These are phyloP conservation scores for Alviniconcha strummeri DNA, from an alignment of 2,888 invertebrate species.

Conservation along the genomic window DNA sequence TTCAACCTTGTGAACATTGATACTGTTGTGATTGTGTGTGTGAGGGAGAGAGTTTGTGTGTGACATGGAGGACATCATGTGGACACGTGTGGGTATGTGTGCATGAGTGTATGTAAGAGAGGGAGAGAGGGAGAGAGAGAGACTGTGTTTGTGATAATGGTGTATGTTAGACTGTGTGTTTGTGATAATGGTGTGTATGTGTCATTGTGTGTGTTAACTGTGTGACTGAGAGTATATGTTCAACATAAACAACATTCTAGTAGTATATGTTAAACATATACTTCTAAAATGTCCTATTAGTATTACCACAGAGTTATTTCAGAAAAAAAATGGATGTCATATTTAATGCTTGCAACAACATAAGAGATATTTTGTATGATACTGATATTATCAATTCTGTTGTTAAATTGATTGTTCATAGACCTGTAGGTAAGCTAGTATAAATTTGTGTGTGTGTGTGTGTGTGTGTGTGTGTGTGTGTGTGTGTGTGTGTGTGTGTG, in stretches of 20 bases:
- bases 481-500: no score
- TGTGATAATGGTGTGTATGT: background rate
- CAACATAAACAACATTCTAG: background rate
- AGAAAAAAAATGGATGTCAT: no score
- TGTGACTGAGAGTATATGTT: background rate
- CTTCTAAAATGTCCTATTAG: no score
- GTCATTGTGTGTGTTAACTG: background rate
- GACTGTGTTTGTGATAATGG: background rate
- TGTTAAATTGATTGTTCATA: background rate
- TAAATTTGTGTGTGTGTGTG: background rate
- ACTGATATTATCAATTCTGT: background rate
- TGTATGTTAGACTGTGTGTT: background rate
- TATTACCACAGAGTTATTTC: no score
- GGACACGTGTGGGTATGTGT: no score
- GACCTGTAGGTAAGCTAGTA: background rate
- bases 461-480: background rate
- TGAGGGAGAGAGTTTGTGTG: background rate
- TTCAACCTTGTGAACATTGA: no score
- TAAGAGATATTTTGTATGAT: no score
- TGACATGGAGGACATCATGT: constrained; percentile 63
- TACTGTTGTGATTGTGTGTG: background rate
- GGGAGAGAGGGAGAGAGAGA: background rate
- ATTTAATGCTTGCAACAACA: no score
- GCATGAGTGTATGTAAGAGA: constrained; percentile 2
- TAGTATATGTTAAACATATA: no score